Conservation (phyloP, 2,797 vertebrate species). For the Thunnus albacares region DNA sequence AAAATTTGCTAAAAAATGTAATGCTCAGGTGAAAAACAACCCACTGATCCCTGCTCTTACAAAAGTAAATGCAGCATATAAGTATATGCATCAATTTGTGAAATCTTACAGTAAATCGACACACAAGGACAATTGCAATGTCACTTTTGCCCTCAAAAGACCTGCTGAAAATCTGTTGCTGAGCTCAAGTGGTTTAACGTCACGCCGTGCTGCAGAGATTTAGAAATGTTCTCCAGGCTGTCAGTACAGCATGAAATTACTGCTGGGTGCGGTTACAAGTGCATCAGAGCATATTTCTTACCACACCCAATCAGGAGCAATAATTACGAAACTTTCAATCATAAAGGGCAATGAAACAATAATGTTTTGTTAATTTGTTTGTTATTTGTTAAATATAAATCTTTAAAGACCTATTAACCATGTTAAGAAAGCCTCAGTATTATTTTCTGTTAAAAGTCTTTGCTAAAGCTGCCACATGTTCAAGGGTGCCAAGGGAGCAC, state of each 20-base stretch:
- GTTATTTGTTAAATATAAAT: too few species aligned
- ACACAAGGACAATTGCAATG: background rate
- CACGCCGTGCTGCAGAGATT: background rate
- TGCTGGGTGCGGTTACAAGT: too few species aligned
- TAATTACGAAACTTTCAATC: too few species aligned
- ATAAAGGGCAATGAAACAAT: too few species aligned
- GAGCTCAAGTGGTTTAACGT: background rate
- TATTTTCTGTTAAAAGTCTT: too few species aligned
- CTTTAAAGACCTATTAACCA: too few species aligned
- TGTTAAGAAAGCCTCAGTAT: too few species aligned
- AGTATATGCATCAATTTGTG: background rate
- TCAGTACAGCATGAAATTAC: background rate
- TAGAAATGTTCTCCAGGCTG: background rate
- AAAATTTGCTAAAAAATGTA: background rate
- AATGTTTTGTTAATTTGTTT: too few species aligned
- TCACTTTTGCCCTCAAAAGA: background rate
- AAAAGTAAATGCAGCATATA: background rate
- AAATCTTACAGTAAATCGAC: too few species aligned
- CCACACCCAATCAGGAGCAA: too few species aligned
- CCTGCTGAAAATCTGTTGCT: background rate
- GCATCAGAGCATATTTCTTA: too few species aligned
- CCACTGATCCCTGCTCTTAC: background rate
- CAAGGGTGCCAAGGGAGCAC: background rate
- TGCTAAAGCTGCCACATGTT: constrained; percentile 5
- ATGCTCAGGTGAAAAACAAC: background rate